phyloP scores from a whole-genome alignment of 30 jellyfish, hydroid and myxozoan species.

The Cassiopea andromeda region DNA sequence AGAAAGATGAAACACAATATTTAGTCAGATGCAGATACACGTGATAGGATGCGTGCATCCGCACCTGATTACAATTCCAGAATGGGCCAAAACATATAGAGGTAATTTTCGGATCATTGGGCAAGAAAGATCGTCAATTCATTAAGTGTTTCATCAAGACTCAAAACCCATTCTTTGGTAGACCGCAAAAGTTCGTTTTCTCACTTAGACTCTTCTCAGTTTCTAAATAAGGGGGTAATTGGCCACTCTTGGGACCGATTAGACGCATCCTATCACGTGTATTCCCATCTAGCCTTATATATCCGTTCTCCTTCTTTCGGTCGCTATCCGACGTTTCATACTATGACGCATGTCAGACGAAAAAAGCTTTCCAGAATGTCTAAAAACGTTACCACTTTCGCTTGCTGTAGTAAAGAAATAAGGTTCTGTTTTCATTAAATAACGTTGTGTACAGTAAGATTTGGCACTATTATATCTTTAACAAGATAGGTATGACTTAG shows the following conservation, averaged over 20 bases:
- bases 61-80: neutral
- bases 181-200: neutral
- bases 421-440: no score
- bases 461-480: no score
- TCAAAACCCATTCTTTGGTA: neutral
- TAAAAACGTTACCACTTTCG: neutral
- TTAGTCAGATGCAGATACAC: neutral
- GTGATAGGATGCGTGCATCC: neutral
- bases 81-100: neutral
- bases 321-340: neutral
- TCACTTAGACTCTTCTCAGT: neutral
- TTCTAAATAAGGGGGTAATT: neutral
- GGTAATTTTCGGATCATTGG: neutral
- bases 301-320: neutral
- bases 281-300: neutral
- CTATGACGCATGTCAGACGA: neutral
- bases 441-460: no score
- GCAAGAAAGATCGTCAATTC: neutral
- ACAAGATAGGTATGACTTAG: no score
- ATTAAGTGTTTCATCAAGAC: neutral
- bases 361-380: neutral
- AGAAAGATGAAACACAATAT: neutral
- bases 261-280: neutral
- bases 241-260: neutral
- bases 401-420: neutral